Conservation (phyloP, 2,888 invertebrate species). For the Agriopis marginaria region DNA sequence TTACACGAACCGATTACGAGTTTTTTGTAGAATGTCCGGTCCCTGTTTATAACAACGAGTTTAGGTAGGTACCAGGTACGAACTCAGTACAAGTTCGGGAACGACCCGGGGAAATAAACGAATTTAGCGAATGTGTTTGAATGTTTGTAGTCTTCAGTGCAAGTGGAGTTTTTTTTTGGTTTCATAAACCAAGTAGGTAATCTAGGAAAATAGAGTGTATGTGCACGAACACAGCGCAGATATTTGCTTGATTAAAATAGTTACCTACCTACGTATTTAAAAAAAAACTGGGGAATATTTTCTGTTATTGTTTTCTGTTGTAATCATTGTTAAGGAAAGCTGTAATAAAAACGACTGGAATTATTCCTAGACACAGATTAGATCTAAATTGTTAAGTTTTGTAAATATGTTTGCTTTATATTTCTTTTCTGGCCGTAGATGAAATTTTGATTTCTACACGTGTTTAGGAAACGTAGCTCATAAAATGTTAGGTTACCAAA, state of each 20-base stretch:
- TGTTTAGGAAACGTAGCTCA: background rate
- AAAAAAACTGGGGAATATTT: background rate
- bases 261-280: too few species aligned
- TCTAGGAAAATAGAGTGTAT: background rate
- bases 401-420: too few species aligned
- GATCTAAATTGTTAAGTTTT: too few species aligned
- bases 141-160: background rate
- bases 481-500: slow-evolving; percentile 4
- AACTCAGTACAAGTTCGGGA: background rate
- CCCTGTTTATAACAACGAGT: background rate
- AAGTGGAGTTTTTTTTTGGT: background rate
- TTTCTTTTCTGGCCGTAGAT: too few species aligned
- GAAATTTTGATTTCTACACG: background rate
- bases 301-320: background rate
- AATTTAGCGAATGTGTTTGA: background rate
- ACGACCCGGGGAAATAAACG: slow-evolving; percentile 11
- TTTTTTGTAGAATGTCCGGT: slow-evolving; percentile 3
- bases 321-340: too few species aligned
- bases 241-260: background rate
- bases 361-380: too few species aligned
- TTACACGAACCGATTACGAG: background rate
- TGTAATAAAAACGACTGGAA: too few species aligned
- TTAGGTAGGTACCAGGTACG: background rate
- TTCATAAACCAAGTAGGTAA: slow-evolving; percentile 12
- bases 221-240: background rate